Evolutionary conservation across 2,888 invertebrate species (phyloP), one percentile per base, ranked within the genome.

Genomic region (Ophion obscuratus): DNA sequence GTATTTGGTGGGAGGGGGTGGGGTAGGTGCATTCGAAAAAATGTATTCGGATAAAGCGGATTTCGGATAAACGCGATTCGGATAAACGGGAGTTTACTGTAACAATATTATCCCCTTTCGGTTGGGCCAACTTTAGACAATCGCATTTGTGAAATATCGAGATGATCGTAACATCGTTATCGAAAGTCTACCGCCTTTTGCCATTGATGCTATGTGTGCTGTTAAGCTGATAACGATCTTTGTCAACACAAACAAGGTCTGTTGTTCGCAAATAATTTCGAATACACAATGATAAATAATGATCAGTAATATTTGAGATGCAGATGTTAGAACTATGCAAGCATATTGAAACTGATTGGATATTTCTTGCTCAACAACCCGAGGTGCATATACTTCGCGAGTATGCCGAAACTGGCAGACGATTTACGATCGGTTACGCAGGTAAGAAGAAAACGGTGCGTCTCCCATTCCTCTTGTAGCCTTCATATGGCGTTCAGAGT

Each of bases 111-210:
- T 40, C 7, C 40, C 7, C 3, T 40, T 9, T 40, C 40, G 40
- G 40, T 40, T 40, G 40, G 40, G 6, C 40, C 40, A 40, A 47
- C 24, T 17, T 36, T 53, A 83, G 83, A 75, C 79, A 20, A 70
- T 83, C 36, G 83, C 83, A 1, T 79, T 79, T 11, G 79, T 79
- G 62, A 57, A 83, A 75, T 79, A 53, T 75, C 61, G 68, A 78
- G 68, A 83, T 27, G 74, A 79, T 70, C 53, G 67, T 24, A 53
- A 79, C 2, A 10, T 79, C 36, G 53, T 83, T 17, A 44, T 83
- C n/a, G 83, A 83, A 20, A 83, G 79, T 53, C 74, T 83, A 27
- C 79, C 83, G 36, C 83, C 83, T 31, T 83, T 83, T 20, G 64
- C 68, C 17, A 75, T 79, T 61, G 83, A 83, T 64, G 24, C 75